Base-by-base conservation (phyloP, 2,888 invertebrate genomes). In the Andrena praecox region DNA sequence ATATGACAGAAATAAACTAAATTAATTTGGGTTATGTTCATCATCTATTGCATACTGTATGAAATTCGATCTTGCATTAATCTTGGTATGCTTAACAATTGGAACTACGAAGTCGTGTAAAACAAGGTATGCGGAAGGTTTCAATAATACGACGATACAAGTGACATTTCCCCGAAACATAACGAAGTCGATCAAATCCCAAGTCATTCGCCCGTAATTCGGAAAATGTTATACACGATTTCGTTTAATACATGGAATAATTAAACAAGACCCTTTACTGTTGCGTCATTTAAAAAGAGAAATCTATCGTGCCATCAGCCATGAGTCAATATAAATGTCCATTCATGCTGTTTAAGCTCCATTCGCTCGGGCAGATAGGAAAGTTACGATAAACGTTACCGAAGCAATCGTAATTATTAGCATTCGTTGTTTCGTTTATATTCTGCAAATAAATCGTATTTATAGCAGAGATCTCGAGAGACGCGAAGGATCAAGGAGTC, bases 11-110 rank as follows among this genome's bases (percentile, higher is more conserved):
- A 54, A 10, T 20, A 27, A 10, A 10, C 52, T 31, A 6, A 20
- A 16, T 52, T 33, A 24, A 33, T 68, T 24, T 68, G 68, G 78
- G 78, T 78, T 78, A 77, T 62, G 77, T 77, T 68, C 27, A n/a
- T 27, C 2, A 48, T 33, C 20, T 59, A 7, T 2, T 8, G 4
- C 0, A 0, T 59, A n/a, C n/a, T 8, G 50, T 16, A 50, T 60
- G 2, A 48, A 27, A 50, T 27, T 66, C 20, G n/a, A 35, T 66
- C 59, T 24, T 7, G 2, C 16, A 20, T 20, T n/a, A 29, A 16
- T 33, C 24, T 7, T 12, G 7, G 20, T 56, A 50, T 2, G 1
- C 31, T 48, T 24, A 68, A 7, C 31, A 24, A 48, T 48, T 27
- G 10, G 3, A 20, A 42, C 0, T 33, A 12, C 7, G 3, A 33